phyloP scores from a whole-genome alignment of 2,888 invertebrate species.

The Leptogaster cylindrica region DNA sequence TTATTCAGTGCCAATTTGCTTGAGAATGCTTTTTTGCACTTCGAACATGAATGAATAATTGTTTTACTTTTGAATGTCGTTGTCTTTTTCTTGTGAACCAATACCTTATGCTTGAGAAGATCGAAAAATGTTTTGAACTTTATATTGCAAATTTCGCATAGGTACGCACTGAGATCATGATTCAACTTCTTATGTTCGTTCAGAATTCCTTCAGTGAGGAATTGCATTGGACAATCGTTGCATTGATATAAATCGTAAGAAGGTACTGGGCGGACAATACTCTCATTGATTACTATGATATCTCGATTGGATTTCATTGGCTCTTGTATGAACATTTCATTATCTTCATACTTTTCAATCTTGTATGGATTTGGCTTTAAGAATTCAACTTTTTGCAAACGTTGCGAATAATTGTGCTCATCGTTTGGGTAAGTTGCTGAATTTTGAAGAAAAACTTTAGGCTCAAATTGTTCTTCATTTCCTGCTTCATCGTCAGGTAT shows the following conservation, averaged over 20 bases:
- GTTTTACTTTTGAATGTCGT: conserved; percentile 18
- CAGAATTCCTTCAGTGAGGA: conserved; percentile 28
- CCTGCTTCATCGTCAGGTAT: conserved; percentile 57
- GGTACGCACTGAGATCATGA: conserved; percentile 37
- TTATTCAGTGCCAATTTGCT: conserved; percentile 57
- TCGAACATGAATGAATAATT: conserved; percentile 50
- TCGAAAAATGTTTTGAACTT: conserved; percentile 40
- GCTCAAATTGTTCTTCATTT: not conserved
- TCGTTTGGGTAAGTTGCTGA: not conserved
- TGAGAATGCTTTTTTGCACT: conserved; percentile 54
- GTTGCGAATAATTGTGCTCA: conserved; percentile 44
- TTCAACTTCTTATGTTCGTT: conserved; percentile 35
- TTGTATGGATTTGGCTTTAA: conserved; percentile 22
- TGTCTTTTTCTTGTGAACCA: conserved; percentile 6
- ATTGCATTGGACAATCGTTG: conserved; percentile 33
- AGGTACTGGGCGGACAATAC: conserved; percentile 57
- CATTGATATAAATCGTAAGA: conserved; percentile 47
- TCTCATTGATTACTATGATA: conserved; percentile 60
- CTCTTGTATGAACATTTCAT: not conserved
- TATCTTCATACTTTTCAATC: conserved; percentile 40
- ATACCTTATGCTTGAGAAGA: conserved; percentile 43
- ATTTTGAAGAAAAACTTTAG: not conserved
- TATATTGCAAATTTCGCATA: conserved; percentile 42
- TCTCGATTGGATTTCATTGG: not conserved
- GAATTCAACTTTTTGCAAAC: not conserved